Conservation (phyloP, 1,140 invertebrate species). For the Caenorhabditis briggsae region DNA sequence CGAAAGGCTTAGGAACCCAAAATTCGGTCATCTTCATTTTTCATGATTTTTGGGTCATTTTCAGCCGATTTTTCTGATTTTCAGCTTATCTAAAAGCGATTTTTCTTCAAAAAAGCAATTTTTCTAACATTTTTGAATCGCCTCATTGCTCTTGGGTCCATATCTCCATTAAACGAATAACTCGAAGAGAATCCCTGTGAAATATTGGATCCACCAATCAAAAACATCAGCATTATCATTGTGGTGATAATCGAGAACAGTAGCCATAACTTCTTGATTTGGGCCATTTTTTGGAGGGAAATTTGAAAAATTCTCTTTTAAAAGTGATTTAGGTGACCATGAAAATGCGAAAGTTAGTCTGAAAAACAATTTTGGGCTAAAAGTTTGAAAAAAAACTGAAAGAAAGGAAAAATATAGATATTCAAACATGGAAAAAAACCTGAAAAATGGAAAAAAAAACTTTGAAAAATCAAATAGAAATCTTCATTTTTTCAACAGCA, state of each 20-base stretch:
- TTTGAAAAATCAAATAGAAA: too few species aligned
- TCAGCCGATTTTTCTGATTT: too few species aligned
- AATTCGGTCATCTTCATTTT: too few species aligned
- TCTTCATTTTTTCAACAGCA: too few species aligned
- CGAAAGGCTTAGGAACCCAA: too few species aligned
- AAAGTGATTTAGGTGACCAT: slow-evolving; percentile 21
- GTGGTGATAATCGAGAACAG: not conserved
- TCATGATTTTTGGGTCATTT: too few species aligned
- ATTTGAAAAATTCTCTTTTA: too few species aligned
- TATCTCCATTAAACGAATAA: not conserved
- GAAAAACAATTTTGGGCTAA: not conserved
- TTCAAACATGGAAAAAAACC: too few species aligned
- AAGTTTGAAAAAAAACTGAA: not conserved
- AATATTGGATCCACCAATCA: not conserved
- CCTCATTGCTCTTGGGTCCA: not conserved
- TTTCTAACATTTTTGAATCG: slow-evolving; percentile 4
- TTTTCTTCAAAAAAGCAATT: too few species aligned
- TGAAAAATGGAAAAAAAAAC: too few species aligned
- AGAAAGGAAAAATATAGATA: not conserved
- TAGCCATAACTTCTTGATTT: slow-evolving; percentile 7
- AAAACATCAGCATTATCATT: not conserved
- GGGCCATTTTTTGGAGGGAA: not conserved
- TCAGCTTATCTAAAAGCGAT: too few species aligned
- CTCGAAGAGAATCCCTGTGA: not conserved
- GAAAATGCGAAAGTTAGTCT: not conserved